Conservation (phyloP, 2,888 invertebrate genomes). For the Drosophila tripunctata region DNA sequence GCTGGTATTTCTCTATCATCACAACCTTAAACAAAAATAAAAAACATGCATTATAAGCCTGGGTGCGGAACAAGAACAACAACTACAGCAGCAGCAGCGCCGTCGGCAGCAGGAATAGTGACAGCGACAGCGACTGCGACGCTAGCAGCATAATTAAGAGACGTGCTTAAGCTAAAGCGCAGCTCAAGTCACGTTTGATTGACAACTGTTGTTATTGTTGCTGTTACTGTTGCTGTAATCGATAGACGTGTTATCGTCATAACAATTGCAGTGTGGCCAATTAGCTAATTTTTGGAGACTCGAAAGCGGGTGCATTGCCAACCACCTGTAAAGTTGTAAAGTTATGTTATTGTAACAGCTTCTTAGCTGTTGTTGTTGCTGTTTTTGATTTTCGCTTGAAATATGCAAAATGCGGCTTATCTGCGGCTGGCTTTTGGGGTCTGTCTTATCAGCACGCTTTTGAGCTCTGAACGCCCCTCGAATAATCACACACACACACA, state of each 20-base stretch:
- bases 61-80: slow-evolving; percentile 45
- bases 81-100: slow-evolving; percentile 19
- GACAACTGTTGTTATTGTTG: slow-evolving; percentile 13
- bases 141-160: slow-evolving; percentile 68
- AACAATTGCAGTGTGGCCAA: no score
- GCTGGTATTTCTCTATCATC: slow-evolving; percentile 75
- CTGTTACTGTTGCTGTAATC: slow-evolving; percentile 25
- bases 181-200: slow-evolving; percentile 79
- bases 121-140: slow-evolving; percentile 26
- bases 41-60: slow-evolving; percentile 33
- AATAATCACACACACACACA: slow-evolving; percentile 9
- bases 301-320: no score
- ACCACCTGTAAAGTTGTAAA: no score
- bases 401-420: slow-evolving; percentile 13
- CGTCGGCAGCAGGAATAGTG: slow-evolving; percentile 42
- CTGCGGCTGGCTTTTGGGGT: background rate
- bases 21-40: slow-evolving; percentile 1
- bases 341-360: no score
- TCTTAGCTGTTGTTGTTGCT: background rate
- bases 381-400: slow-evolving; percentile 2
- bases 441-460: slow-evolving; percentile 52
- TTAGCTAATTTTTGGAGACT: no score
- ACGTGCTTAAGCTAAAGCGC: slow-evolving; percentile 80
- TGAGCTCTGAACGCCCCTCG: slow-evolving; percentile 27
- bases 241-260: no score